These are phyloP conservation scores for Himalopsyche japonica DNA, from an alignment of 2,888 invertebrate genomes.

Conservation along the genomic window DNA sequence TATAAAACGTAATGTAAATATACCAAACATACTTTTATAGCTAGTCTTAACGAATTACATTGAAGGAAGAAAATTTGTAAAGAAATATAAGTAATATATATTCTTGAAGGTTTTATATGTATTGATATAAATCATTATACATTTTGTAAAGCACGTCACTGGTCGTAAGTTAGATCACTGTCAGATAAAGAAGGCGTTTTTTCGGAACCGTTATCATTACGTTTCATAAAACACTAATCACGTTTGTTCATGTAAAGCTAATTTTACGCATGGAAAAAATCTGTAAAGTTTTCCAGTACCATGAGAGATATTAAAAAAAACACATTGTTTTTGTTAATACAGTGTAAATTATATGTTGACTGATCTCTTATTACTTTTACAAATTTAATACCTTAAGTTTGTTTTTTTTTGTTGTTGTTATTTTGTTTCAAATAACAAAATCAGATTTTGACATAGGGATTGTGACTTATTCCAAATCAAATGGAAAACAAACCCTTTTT, in stretches of 20 bases:
- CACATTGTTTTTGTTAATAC: background rate
- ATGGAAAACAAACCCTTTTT: no score
- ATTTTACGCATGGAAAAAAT: background rate
- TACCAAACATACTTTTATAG: no score
- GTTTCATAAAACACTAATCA: background rate
- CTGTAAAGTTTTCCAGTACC: background rate
- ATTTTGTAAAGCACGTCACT: background rate
- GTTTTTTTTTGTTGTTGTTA: background rate
- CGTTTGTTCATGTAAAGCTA: background rate
- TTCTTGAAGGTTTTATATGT: no score
- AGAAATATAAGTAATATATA: no score
- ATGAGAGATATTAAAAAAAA: background rate
- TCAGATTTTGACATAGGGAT: no score
- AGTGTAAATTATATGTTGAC: background rate
- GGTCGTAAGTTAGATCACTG: background rate
- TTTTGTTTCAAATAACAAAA: no score
- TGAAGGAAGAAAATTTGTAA: no score
- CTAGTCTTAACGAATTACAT: no score
- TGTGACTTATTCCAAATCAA: no score
- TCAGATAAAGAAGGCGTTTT: background rate
- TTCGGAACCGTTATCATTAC: background rate
- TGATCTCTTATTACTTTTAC: background rate
- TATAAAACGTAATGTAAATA: no score
- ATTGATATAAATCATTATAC: background rate
- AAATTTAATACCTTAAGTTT: background rate